Percentiles rank a stretch among this genome's conserved stretches.
phyloP scores from a whole-genome alignment of 2,797 vertebrate genomes.

The Silurus aristotelis region DNA sequence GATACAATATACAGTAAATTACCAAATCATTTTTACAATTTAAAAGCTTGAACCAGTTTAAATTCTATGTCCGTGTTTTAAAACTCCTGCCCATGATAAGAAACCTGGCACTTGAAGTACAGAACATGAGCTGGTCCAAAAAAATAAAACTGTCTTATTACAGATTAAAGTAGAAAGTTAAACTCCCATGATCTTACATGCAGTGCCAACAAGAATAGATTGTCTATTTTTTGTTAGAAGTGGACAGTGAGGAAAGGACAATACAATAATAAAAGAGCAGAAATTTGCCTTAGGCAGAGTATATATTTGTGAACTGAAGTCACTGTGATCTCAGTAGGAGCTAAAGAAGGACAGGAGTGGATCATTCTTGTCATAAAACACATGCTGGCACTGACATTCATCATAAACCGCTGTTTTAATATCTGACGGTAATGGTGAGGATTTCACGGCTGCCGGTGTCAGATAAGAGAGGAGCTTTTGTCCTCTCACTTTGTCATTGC shows the following conservation, averaged over 20 bases:
- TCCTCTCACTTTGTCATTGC: background rate
- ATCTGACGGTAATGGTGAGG: conserved; percentile 11
- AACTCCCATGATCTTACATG: conserved; percentile 2
- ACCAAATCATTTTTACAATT: background rate
- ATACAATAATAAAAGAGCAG: background rate
- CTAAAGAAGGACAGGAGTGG: background rate
- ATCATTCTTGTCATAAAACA: conserved; percentile 6
- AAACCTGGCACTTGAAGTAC: background rate
- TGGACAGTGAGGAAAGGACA: background rate
- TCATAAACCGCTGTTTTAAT: conserved; percentile 30
- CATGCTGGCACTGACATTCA: conserved; percentile 5
- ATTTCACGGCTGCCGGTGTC: background rate
- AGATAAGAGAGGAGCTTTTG: conserved; percentile 27
- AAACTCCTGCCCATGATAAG: conserved; percentile 1
- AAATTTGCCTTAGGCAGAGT: background rate
- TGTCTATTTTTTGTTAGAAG: background rate
- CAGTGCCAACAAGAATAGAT: background rate
- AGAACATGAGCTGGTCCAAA: conserved; percentile 4
- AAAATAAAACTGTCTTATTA: conserved; percentile 1
- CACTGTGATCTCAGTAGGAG: background rate
- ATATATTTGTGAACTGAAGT: background rate
- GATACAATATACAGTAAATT: background rate
- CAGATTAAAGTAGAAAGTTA: too few species aligned
- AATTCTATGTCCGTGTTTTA: background rate
- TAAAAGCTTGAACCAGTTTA: background rate